These are phyloP conservation scores for Rhamnusium bicolor DNA, from an alignment of 2,888 invertebrate genomes.

Conservation along the genomic window DNA sequence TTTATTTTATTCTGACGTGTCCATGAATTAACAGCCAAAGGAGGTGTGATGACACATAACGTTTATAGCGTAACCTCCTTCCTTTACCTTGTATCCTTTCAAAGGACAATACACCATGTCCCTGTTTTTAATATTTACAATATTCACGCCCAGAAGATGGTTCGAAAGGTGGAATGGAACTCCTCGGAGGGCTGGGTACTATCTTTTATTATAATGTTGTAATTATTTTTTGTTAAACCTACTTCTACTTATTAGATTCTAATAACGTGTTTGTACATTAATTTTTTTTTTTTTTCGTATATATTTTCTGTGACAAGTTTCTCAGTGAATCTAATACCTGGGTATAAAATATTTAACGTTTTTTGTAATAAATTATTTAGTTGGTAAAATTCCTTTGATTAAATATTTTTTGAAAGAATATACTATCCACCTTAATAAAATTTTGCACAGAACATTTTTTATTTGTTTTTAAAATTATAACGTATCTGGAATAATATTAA, in stretches of 20 bases:
- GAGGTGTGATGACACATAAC: slow-evolving; percentile 54
- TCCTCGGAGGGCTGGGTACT: slow-evolving; percentile 39
- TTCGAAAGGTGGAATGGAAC: slow-evolving; percentile 48
- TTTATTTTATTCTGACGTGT: slow-evolving; percentile 44
- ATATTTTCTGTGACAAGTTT: background rate
- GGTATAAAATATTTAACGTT: background rate
- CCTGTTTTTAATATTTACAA: slow-evolving; percentile 50
- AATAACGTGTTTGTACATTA: slow-evolving; percentile 1
- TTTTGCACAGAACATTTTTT: no score
- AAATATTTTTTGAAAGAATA: background rate
- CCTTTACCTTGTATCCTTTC: slow-evolving; percentile 39
- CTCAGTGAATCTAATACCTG: background rate
- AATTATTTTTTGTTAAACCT: slow-evolving; percentile 5
- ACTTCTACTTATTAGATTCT: slow-evolving; percentile 6
- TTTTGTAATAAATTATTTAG: background rate
- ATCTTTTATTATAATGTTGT: slow-evolving; percentile 18
- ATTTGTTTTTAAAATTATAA: no score
- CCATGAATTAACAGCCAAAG: slow-evolving; percentile 36
- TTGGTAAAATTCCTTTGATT: background rate
- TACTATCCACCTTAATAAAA: no score
- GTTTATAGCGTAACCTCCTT: slow-evolving; percentile 53
- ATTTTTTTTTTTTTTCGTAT: slow-evolving; percentile 3
- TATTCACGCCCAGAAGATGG: slow-evolving; percentile 55
- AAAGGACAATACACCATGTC: slow-evolving; percentile 48
- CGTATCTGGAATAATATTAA: no score